Conservation (phyloP, 1,140 invertebrate genomes). For the Drosophila yakuba region DNA sequence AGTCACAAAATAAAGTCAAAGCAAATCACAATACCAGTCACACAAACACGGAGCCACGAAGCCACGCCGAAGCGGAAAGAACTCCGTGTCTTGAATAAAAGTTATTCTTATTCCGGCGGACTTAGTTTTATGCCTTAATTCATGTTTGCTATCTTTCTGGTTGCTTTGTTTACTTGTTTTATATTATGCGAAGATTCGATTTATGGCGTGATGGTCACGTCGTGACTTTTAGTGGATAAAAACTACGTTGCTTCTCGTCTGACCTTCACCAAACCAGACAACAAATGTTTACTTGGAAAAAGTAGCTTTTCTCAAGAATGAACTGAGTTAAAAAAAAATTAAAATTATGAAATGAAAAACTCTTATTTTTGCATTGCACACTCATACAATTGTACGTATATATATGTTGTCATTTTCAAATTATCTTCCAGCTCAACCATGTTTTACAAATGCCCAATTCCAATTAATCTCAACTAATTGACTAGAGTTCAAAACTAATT, state of each 20-base stretch:
- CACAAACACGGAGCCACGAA: constrained; percentile 19
- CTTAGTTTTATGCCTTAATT: constrained; percentile 21
- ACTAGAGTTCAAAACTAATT: constrained; percentile 2
- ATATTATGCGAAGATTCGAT: not conserved
- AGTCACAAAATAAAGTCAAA: constrained; percentile 56
- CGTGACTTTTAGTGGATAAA: constrained; percentile 15
- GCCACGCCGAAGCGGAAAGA: constrained; percentile 6
- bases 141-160: constrained; percentile 22
- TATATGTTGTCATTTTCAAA: not conserved
- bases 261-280: constrained; percentile 21
- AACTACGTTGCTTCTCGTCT: constrained; percentile 21
- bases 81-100: constrained; percentile 14
- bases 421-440: not conserved
- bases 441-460: constrained; percentile 5
- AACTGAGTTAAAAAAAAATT: not conserved
- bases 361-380: not conserved
- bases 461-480: constrained; percentile 21
- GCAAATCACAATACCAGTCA: constrained; percentile 27
- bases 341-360: not conserved
- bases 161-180: constrained; percentile 4
- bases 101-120: constrained; percentile 17
- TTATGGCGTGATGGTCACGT: constrained; percentile 39
- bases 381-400: not conserved
- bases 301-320: not conserved
- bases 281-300: not conserved